Evolutionary conservation across 2,113 vertebrate species (phyloP).

Genomic region (Heptranchias perlo): DNA sequence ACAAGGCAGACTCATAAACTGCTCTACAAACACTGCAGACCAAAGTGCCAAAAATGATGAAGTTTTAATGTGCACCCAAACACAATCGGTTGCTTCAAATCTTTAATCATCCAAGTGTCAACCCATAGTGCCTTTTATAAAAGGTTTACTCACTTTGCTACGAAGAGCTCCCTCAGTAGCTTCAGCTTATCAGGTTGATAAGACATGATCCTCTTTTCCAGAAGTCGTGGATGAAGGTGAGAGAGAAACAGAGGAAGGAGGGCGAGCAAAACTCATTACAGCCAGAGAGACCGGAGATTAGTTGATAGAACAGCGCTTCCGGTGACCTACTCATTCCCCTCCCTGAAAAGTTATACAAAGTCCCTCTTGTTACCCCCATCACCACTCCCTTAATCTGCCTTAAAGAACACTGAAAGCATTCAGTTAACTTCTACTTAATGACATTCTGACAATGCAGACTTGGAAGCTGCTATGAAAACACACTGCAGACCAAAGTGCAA

Average conservation of each 20-base stretch:
- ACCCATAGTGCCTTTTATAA: not conserved
- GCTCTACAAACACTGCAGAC: not conserved
- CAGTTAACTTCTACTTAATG: not conserved
- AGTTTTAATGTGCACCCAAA: not conserved
- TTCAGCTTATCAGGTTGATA: not conserved
- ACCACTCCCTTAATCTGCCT: not conserved
- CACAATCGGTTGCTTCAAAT: not conserved
- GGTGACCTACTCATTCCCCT: not conserved
- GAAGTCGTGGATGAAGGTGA: not conserved
- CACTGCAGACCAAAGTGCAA: not conserved
- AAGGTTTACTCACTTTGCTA: not conserved
- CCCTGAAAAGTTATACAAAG: not conserved
- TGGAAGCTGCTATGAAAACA: not conserved
- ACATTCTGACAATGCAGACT: not conserved
- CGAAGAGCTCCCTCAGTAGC: not conserved
- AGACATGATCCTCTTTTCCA: not conserved
- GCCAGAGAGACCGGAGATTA: not conserved
- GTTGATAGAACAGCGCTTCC: no score
- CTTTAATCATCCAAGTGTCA: not conserved
- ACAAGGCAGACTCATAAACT: not conserved
- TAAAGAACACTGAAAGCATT: not conserved
- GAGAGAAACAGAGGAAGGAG: not conserved
- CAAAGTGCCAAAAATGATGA: not conserved
- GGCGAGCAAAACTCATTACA: not conserved
- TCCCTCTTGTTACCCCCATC: not conserved